phyloP scores from a whole-genome alignment of 1,140 invertebrate genomes.

The Ridgeia piscesae region DNA sequence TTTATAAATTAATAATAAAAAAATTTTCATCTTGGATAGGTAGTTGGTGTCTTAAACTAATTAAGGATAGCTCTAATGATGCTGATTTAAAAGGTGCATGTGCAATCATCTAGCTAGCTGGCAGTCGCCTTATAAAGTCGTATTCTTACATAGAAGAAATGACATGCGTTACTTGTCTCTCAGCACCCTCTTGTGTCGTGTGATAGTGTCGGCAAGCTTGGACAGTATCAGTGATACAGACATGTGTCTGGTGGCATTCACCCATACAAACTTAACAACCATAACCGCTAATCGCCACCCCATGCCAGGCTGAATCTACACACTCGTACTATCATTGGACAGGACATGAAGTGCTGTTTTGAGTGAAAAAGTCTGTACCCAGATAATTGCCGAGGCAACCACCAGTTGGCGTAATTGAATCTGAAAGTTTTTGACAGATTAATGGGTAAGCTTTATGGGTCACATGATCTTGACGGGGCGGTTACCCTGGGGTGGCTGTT shows the following conservation, averaged over 20 bases:
- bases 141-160: background rate
- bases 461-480: background rate
- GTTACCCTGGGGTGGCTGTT: background rate
- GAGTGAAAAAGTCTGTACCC: background rate
- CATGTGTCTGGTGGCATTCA: background rate
- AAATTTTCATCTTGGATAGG: background rate
- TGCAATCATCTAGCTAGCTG: background rate
- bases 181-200: background rate
- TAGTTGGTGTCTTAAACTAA: background rate
- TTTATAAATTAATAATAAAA: background rate
- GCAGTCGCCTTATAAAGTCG: background rate
- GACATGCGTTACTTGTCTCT: background rate
- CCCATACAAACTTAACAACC: constrained; percentile 1
- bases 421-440: constrained; percentile 1
- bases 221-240: background rate
- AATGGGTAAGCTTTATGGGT: background rate
- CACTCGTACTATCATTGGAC: background rate
- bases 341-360: background rate
- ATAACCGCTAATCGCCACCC: background rate
- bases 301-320: background rate
- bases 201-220: background rate
- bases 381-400: background rate
- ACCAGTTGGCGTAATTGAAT: background rate
- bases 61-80: background rate
- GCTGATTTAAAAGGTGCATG: background rate